Evolutionary conservation across 2,797 vertebrate genomes (phyloP).

Genomic region (Phoxinus dragarum): DNA sequence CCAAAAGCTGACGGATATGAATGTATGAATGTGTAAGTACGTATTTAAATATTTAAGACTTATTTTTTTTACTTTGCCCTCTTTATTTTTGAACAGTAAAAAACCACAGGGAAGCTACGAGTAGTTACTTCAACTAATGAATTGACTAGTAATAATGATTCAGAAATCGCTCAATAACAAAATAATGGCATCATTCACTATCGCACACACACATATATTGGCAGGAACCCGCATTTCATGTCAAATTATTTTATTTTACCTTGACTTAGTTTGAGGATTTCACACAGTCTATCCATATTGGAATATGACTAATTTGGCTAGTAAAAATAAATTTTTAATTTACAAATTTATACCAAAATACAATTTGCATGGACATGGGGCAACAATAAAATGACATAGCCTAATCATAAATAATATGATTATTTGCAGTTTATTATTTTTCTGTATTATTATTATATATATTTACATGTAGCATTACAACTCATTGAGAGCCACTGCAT

Average conservation of each 20-base stretch:
- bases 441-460: neutral
- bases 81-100: slow-evolving; percentile 15
- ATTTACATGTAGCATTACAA: neutral
- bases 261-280: neutral
- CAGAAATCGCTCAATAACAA: neutral
- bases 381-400: neutral
- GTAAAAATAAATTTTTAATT: rapidly evolving
- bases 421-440: neutral
- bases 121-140: neutral
- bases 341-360: neutral
- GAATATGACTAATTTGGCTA: neutral
- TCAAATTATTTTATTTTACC: neutral
- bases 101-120: neutral
- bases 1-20: slow-evolving; percentile 59
- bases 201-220: neutral
- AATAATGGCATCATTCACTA: neutral
- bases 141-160: neutral
- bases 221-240: neutral
- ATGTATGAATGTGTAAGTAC: slow-evolving; percentile 66
- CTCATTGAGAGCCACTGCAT: neutral
- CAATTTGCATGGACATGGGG: neutral
- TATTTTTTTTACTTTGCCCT: neutral
- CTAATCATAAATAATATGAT: neutral
- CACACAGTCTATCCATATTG: neutral
- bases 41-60: slow-evolving; percentile 45